Evolutionary conservation across 1,140 invertebrate genomes (phyloP).

Genomic region (Calliphora vicina): DNA sequence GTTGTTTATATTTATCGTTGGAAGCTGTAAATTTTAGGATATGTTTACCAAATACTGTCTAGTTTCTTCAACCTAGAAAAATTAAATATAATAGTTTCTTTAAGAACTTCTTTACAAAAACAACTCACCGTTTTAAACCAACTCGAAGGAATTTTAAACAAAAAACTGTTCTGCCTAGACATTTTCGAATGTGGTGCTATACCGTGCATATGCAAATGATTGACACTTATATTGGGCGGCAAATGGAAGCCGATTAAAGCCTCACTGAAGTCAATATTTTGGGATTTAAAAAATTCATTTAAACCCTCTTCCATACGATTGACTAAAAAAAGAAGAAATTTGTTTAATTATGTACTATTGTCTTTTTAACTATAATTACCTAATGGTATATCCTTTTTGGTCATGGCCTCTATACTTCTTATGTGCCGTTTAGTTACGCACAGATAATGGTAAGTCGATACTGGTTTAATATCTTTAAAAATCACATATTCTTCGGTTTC

Average conservation of each 20-base stretch:
- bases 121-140: slow-evolving; percentile 86
- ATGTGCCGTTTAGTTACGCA: slow-evolving; percentile 82
- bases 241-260: slow-evolving; percentile 86
- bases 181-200: slow-evolving; percentile 82
- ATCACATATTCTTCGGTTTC: slow-evolving; percentile 81
- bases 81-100: too few relatives aligned
- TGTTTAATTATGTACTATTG: background rate
- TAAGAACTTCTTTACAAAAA: background rate
- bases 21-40: too few relatives aligned
- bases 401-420: slow-evolving; percentile 74
- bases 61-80: slow-evolving; percentile 24
- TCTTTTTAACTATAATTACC: slow-evolving; percentile 64
- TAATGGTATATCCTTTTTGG: slow-evolving; percentile 71
- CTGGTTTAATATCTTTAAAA: slow-evolving; percentile 86
- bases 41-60: background rate
- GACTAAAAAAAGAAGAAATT: slow-evolving; percentile 62
- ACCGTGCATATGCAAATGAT: slow-evolving; percentile 87
- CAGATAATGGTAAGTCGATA: slow-evolving; percentile 81
- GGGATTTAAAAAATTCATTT: slow-evolving; percentile 43
- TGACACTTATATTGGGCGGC: slow-evolving; percentile 86
- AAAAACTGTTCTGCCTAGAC: slow-evolving; percentile 70
- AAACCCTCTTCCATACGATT: slow-evolving; percentile 68
- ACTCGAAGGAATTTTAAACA: slow-evolving; percentile 78
- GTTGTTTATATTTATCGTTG: too few relatives aligned
- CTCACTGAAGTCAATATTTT: slow-evolving; percentile 67